Percentiles rank a stretch among this genome's conserved stretches.
phyloP scores from a whole-genome alignment of 2,797 vertebrate genomes.

The Okamejei kenojei region DNA sequence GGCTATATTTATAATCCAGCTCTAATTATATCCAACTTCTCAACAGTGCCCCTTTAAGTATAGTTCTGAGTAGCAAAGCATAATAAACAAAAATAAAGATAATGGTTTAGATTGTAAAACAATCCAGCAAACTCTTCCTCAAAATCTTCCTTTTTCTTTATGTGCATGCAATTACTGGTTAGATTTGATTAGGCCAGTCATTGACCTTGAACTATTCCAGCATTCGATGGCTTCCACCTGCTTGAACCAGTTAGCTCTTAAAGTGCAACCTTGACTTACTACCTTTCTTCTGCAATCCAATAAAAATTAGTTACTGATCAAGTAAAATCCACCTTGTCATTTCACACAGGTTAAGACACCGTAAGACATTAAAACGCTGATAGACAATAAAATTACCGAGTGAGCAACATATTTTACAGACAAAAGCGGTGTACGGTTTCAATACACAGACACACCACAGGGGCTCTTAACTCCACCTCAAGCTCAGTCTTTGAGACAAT shows the following conservation, averaged over 20 bases:
- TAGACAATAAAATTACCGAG: neutral
- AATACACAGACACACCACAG: neutral
- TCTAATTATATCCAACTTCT: neutral
- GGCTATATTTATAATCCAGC: too few species aligned
- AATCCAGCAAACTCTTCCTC: neutral
- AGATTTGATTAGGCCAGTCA: neutral
- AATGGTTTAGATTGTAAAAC: neutral
- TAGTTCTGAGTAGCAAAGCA: neutral
- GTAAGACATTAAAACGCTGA: neutral
- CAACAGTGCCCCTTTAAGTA: neutral
- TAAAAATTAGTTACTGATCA: conserved; percentile 32
- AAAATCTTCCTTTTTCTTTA: neutral
- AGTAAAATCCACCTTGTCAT: neutral
- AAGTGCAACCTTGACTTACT: neutral
- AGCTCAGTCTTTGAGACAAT: neutral
- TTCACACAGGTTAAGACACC: neutral
- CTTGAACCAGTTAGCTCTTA: neutral
- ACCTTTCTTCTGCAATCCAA: neutral
- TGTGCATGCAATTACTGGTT: neutral
- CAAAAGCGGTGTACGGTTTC: neutral
- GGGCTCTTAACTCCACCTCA: neutral
- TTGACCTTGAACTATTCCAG: neutral
- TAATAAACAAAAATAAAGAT: conserved; percentile 8
- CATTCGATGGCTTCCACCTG: neutral
- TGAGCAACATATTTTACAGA: too few species aligned